Conservation (phyloP, 2,888 invertebrate genomes). For the Zaprionus obscuricornis region DNA sequence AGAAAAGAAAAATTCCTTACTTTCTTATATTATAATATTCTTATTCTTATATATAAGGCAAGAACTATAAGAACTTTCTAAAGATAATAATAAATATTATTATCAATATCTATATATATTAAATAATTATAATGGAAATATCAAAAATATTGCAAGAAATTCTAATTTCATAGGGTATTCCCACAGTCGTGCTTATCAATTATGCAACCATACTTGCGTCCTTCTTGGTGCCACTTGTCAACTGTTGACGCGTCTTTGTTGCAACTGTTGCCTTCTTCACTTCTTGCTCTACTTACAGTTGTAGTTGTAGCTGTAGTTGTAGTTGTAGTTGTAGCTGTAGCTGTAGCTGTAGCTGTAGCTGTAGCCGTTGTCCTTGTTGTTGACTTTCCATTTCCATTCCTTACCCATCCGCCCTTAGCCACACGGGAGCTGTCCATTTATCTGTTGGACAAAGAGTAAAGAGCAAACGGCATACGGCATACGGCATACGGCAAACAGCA, state of each 20-base stretch:
- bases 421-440: conserved; percentile 68
- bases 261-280: conserved; percentile 36
- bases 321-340: conserved; percentile 12
- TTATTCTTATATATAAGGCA: too few species aligned
- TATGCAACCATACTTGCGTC: background rate
- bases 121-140: too few species aligned
- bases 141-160: too few species aligned
- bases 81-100: too few species aligned
- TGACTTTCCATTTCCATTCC: conserved; percentile 55
- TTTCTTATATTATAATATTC: too few species aligned
- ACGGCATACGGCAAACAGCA: conserved; percentile 31
- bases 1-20: too few species aligned
- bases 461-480: too few species aligned
- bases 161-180: conserved; percentile 31
- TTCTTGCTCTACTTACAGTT: conserved; percentile 40
- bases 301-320: conserved; percentile 5
- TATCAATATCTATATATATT: too few species aligned
- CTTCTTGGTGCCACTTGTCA: conserved; percentile 60
- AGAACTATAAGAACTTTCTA: too few species aligned
- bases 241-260: conserved; percentile 67
- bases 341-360: conserved; percentile 16
- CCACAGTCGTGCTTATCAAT: background rate
- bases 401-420: conserved; percentile 12
- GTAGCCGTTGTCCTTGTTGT: conserved; percentile 52
- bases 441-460: conserved; percentile 59